Evolutionary conservation across 2,797 vertebrate species (phyloP).

Genomic region (Telmatherina bonti): DNA sequence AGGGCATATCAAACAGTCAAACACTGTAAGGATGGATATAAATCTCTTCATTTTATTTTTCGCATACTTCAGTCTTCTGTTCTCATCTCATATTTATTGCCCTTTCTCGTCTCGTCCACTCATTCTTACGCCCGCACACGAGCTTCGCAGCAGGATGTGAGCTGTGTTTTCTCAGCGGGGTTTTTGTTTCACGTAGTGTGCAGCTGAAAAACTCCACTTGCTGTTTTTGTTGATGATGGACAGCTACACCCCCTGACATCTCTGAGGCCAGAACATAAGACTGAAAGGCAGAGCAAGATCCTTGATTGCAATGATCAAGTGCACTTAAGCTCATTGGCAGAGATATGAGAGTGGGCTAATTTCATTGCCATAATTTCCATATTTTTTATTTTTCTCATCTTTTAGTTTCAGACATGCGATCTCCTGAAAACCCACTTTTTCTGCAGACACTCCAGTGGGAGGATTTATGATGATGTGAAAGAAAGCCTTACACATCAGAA

Average conservation of each 20-base stretch:
- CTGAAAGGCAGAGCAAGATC: not conserved
- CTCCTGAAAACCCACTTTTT: not conserved
- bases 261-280: not conserved
- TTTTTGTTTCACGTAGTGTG: not conserved
- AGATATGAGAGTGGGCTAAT: constrained; percentile 9
- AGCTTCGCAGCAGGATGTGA: constrained; percentile 6
- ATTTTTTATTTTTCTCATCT: not conserved
- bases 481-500: not conserved
- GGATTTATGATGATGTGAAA: not conserved
- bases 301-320: constrained; percentile 36
- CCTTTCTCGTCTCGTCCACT: not conserved
- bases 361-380: not conserved
- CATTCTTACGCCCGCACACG: not conserved
- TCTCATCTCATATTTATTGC: constrained; percentile 13
- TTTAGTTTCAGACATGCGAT: not conserved
- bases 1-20: too few relatives aligned
- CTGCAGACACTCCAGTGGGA: not conserved
- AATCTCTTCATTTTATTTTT: constrained; percentile 5
- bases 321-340: constrained; percentile 9
- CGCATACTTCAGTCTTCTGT: constrained; percentile 19
- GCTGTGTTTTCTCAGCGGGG: not conserved
- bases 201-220: not conserved
- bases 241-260: not conserved
- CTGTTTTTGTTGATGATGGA: constrained; percentile 6
- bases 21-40: too few relatives aligned